Evolutionary conservation across 2,797 vertebrate species (phyloP).

Genomic region (Gymnodraco acuticeps): DNA sequence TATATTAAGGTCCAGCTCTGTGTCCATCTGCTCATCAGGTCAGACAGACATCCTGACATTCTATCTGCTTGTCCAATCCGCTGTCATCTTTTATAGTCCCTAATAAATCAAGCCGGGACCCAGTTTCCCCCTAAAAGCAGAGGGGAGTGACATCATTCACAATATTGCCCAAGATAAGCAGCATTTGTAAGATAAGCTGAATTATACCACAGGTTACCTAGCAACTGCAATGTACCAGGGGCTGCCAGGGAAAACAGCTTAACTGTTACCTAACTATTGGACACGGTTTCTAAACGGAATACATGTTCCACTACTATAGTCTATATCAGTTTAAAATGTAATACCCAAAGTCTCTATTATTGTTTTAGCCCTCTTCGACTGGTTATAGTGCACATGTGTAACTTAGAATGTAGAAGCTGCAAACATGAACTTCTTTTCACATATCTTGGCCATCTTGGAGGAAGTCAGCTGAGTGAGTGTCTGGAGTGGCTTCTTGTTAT

Average conservation of each 20-base stretch:
- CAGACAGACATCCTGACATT: constrained; percentile 56
- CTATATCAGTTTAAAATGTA: background rate
- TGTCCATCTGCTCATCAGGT: constrained; percentile 48
- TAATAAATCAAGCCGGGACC: constrained; percentile 44
- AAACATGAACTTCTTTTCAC: no score
- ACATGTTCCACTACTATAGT: background rate
- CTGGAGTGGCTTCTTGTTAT: background rate
- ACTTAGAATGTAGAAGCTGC: background rate
- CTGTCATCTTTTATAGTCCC: constrained; percentile 55
- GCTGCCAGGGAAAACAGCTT: constrained; percentile 21
- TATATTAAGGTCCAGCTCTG: constrained; percentile 60
- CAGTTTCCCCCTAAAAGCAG: constrained; percentile 35
- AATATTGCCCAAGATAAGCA: constrained; percentile 21
- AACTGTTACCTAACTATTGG: constrained; percentile 32
- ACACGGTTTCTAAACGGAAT: background rate
- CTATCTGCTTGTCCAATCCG: constrained; percentile 28
- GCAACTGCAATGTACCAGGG: constrained; percentile 36
- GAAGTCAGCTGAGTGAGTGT: background rate
- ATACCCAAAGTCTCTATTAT: background rate
- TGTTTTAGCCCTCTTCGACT: background rate
- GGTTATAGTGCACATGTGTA: constrained; percentile 13
- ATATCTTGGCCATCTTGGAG: background rate
- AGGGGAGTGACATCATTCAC: constrained; percentile 10
- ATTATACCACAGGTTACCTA: constrained; percentile 30
- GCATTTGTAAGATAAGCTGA: constrained; percentile 28